Evolutionary conservation across 1,140 invertebrate genomes (phyloP).

Genomic region (Eufriesea mexicana): DNA sequence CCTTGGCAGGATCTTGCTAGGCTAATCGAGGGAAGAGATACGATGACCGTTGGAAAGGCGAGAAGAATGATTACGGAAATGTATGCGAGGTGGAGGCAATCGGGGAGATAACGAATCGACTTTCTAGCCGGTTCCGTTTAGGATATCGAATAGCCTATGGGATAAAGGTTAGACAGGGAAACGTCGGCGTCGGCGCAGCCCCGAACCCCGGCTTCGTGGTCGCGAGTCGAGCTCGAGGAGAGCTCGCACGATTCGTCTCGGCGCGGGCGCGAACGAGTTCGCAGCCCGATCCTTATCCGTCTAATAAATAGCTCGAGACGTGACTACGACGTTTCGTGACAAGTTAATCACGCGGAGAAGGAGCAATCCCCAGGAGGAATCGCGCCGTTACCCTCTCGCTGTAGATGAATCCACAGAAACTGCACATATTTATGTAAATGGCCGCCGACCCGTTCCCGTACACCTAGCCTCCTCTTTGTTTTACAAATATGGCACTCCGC

Average conservation of each 20-base stretch:
- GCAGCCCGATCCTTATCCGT: conserved; percentile 61
- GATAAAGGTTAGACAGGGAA: no score
- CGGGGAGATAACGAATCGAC: conserved; percentile 45
- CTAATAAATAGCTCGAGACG: conserved; percentile 78
- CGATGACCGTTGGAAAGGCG: neutral
- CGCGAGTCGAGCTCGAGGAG: neutral
- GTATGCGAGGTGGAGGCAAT: conserved; percentile 23
- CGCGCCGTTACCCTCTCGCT: neutral
- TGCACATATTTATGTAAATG: conserved; percentile 79
- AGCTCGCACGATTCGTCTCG: conserved; percentile 21
- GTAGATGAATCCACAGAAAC: conserved; percentile 75
- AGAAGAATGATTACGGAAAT: conserved; percentile 36
- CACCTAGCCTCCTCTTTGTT: conserved; percentile 61
- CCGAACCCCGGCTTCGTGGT: neutral
- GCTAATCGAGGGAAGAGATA: conserved; percentile 13
- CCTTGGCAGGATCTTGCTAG: neutral
- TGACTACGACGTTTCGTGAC: conserved; percentile 80
- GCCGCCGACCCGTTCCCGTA: conserved; percentile 23
- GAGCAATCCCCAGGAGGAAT: conserved; percentile 54
- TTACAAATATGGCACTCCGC: conserved; percentile 67
- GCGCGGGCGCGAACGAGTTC: conserved; percentile 25
- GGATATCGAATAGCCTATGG: conserved; percentile 37
- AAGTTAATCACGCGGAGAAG: conserved; percentile 77
- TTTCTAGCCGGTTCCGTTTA: conserved; percentile 49
- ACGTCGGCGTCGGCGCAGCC: neutral